These are phyloP conservation scores for Phyllopteryx taeniolatus DNA, from an alignment of 2,113 vertebrate genomes.

Conservation along the genomic window DNA sequence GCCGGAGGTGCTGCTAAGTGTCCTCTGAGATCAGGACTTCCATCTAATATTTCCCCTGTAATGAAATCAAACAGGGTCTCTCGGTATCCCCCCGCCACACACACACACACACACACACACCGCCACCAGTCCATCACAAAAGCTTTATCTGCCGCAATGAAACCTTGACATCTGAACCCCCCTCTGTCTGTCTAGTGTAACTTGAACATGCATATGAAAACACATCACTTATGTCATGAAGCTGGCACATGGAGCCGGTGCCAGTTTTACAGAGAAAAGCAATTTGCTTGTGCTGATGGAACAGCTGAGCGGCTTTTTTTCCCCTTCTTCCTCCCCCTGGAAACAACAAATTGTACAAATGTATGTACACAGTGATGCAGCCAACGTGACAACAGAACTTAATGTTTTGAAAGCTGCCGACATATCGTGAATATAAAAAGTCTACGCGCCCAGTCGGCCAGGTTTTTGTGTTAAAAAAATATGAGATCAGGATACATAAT, in stretches of 20 bases:
- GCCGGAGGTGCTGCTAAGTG: conserved; percentile 83
- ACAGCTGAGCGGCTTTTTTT: conserved; percentile 54
- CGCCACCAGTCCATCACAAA: conserved; percentile 56
- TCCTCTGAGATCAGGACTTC: conserved; percentile 90
- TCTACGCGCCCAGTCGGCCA: background rate
- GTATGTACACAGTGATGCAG: conserved; percentile 40
- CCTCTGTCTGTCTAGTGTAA: conserved; percentile 51
- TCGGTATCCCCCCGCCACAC: conserved; percentile 53
- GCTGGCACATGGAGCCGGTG: conserved; percentile 58
- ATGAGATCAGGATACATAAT: too few relatives aligned
- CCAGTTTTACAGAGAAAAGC: conserved; percentile 59
- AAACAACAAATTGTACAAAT: conserved; percentile 52
- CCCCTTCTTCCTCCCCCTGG: conserved; percentile 25
- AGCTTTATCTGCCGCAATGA: conserved; percentile 76
- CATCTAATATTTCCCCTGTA: conserved; percentile 88
- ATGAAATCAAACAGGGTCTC: conserved; percentile 84
- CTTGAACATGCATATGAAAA: conserved; percentile 72
- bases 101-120: background rate
- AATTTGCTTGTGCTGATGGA: conserved; percentile 54
- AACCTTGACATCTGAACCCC: conserved; percentile 76
- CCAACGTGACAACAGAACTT: conserved; percentile 59
- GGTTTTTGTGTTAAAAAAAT: too few relatives aligned
- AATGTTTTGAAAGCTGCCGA: conserved; percentile 62
- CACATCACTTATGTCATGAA: conserved; percentile 66
- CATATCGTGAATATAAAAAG: conserved; percentile 20